Evolutionary conservation across 2,888 invertebrate genomes (phyloP).

Genomic region (Clivina fossor): DNA sequence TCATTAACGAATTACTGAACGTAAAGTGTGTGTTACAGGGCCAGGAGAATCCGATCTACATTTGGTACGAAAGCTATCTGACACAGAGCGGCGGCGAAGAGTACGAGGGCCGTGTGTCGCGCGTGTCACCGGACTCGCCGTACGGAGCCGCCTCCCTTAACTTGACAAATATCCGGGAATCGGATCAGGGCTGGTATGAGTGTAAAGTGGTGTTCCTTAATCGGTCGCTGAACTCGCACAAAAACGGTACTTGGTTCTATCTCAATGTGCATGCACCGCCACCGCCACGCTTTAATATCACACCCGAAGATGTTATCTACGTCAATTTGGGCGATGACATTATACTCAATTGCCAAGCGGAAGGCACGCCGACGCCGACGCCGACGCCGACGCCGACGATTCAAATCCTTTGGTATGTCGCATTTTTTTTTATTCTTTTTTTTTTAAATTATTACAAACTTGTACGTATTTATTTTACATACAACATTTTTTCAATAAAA

Average conservation of each 20-base stretch:
- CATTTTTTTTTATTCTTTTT: no score
- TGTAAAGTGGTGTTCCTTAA: conserved; percentile 88
- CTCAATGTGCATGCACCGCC: conserved; percentile 96
- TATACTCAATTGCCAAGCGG: conserved; percentile 94
- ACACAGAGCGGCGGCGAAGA: conserved; percentile 94
- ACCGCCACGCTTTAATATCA: conserved; percentile 91
- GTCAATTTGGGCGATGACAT: conserved; percentile 95
- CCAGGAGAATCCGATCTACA: conserved; percentile 95
- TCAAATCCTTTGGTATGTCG: conserved; percentile 79
- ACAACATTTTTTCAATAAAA: no score
- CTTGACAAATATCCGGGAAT: conserved; percentile 89
- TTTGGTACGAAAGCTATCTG: conserved; percentile 97
- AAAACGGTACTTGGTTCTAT: conserved; percentile 97
- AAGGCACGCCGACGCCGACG: conserved; percentile 95
- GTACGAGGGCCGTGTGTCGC: conserved; percentile 88
- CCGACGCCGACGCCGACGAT: no score
- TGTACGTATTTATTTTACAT: no score
- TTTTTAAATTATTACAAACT: no score
- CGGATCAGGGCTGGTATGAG: conserved; percentile 87
- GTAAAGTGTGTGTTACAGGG: conserved; percentile 69
- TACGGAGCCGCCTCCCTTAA: conserved; percentile 93
- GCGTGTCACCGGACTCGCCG: conserved; percentile 83
- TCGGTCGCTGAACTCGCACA: conserved; percentile 87
- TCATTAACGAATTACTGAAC: no score
- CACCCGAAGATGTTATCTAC: conserved; percentile 94